These are phyloP conservation scores for Ellobius talpinus DNA, from an alignment of 2,113 vertebrate species.

Conservation along the genomic window DNA sequence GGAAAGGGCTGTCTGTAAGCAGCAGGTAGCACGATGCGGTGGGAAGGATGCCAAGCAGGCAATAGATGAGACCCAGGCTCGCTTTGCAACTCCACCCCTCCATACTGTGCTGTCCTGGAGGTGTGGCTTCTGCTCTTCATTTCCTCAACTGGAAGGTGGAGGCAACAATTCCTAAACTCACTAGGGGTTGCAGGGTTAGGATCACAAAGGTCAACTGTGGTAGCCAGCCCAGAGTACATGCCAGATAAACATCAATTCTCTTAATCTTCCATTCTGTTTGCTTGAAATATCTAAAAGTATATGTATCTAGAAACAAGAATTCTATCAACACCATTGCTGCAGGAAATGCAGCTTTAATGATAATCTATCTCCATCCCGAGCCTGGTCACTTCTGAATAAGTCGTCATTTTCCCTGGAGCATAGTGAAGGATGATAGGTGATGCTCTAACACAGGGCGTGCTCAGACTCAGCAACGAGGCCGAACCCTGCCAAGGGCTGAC, in stretches of 20 bases:
- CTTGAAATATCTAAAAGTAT: constrained; percentile 17
- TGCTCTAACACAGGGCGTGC: constrained; percentile 16
- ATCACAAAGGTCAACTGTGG: background rate
- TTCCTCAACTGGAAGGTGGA: background rate
- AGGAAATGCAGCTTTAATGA: constrained; percentile 58
- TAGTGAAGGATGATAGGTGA: constrained; percentile 78
- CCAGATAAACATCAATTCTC: background rate
- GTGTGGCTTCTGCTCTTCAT: background rate
- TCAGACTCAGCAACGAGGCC: constrained; percentile 9
- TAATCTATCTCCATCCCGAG: constrained; percentile 68
- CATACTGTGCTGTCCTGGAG: background rate
- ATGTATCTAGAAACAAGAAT: background rate
- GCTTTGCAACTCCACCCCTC: fast-evolving
- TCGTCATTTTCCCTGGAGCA: constrained; percentile 67
- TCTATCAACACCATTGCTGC: background rate
- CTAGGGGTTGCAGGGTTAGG: background rate
- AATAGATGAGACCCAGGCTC: too few species aligned
- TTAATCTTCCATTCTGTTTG: background rate
- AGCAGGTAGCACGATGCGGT: fast-evolving
- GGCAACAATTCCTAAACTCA: background rate
- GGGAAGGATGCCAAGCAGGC: background rate
- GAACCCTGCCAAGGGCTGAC: background rate
- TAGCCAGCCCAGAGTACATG: background rate
- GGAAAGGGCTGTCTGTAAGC: background rate
- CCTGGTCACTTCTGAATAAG: constrained; percentile 79